Base-by-base conservation (phyloP, 2,888 invertebrate species). In the Scaptomyza reducta region DNA sequence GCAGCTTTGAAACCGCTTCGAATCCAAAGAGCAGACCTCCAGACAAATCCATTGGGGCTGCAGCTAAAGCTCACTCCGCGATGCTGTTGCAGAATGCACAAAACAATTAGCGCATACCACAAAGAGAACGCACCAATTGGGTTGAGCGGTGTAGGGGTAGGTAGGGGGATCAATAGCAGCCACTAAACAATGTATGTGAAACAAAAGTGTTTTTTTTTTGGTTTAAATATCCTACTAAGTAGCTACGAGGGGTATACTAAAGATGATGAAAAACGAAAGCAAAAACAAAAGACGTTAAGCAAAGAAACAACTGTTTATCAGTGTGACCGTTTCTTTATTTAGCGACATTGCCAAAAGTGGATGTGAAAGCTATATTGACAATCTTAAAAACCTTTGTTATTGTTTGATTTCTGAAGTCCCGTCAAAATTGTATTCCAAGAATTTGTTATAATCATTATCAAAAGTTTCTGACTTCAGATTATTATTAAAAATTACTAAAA, bases 91-190 rank as follows among this genome's bases (percentile, higher is more conserved):
- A 71, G 72, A 73, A 74, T 74, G 70, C 60, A 54, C 57, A 31
- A 75, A 74, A 85, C 85, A 88, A 88, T 88, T 87, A 87, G 79
- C 79, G 85, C 85, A 88, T 88, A 75, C 85, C 85, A 82, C 80
- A 82, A 57, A 66, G 50, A 74, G 35, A 35, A 74, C 57, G 70
- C 72, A 63, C 72, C 57, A 65, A 58, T 58, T 58, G 55, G 53
- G 42, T 58, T 1, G 13, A 0, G 14, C 2, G 13, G n/a, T 11
- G 6, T 13, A 5, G 31, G 0, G 6, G 1, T 33, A 14, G 4
- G 11, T 1, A 9, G 29, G 47, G 40, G 38, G 11, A 41, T 18
- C 35, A 31, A 38, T 35, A 33, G 46, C 50, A 45, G 53, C 35
- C 6, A 22, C 2, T n/a, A n/a, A 33, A 66, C 72, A 81, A 85